Evolutionary conservation across 2,797 vertebrate species (phyloP).

Genomic region (Erithacus rubecula): DNA sequence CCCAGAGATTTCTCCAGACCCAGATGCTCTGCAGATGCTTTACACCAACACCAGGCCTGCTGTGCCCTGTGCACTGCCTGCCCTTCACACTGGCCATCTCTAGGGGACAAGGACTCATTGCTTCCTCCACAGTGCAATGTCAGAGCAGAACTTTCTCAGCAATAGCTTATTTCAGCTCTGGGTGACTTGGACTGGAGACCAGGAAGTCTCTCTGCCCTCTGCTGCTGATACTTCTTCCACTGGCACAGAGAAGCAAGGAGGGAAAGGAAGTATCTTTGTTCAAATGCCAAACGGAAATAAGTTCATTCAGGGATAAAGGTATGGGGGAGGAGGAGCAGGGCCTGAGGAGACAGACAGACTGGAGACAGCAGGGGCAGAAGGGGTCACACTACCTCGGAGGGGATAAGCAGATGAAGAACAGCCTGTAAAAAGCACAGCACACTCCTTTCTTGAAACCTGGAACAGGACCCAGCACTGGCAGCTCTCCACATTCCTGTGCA

Average conservation of each 20-base stretch:
- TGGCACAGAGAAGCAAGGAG: not conserved
- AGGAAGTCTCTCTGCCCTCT: not conserved
- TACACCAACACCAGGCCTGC: not conserved
- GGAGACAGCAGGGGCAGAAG: constrained; percentile 20
- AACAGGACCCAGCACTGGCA: not conserved
- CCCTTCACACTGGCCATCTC: not conserved
- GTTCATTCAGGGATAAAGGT: constrained; percentile 21
- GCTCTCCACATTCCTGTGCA: constrained; percentile 1
- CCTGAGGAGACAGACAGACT: constrained; percentile 18
- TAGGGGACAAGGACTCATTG: not conserved
- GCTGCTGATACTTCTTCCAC: not conserved
- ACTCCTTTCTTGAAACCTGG: constrained; percentile 28
- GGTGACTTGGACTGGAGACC: not conserved
- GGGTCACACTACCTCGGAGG: not conserved
- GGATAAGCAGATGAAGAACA: constrained; percentile 3
- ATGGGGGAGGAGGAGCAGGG: not conserved
- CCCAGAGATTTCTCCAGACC: not conserved
- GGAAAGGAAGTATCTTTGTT: not conserved
- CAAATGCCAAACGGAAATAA: not conserved
- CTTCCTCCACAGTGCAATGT: not conserved
- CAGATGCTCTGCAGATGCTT: not conserved
- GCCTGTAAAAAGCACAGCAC: not conserved
- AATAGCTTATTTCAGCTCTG: not conserved
- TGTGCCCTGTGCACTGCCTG: not conserved
- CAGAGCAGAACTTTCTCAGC: not conserved